A percentile compares a stretch with the other conserved stretches of the same genome.
phyloP scores from a whole-genome alignment of 2,797 vertebrate species.

The Leptatherina wallacei region DNA sequence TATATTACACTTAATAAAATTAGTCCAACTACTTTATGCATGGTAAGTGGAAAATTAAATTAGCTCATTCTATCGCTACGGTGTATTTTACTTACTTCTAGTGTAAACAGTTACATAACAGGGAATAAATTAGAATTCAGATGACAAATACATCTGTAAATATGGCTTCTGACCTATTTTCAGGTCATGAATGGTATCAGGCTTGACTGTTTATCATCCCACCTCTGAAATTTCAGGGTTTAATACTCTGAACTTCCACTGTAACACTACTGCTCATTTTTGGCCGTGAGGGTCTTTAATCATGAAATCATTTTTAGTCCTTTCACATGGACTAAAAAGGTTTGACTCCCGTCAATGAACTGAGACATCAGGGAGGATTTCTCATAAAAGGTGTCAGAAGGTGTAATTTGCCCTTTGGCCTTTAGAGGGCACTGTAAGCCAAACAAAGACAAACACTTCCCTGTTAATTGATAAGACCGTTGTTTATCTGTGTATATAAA shows the following conservation, averaged over 20 bases:
- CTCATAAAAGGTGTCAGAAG: conserved; percentile 2
- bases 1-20: conserved; percentile 40
- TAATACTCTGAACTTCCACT: background rate
- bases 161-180: background rate
- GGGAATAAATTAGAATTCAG: background rate
- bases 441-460: conserved; percentile 2
- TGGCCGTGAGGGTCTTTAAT: background rate
- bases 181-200: background rate
- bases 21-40: background rate
- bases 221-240: conserved; percentile 2
- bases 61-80: conserved; percentile 13
- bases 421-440: conserved; percentile 81
- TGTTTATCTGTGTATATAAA: background rate
- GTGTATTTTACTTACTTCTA: conserved; percentile 2
- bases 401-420: conserved; percentile 53
- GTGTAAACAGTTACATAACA: background rate
- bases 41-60: conserved; percentile 30
- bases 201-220: background rate
- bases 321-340: background rate
- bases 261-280: background rate
- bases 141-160: conserved; percentile 2
- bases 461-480: background rate
- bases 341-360: conserved; percentile 1
- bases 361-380: background rate
- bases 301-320: background rate